Percentiles rank a stretch among this genome's conserved stretches.
Evolutionary conservation across 2,113 vertebrate species (phyloP).

Genomic region (Mormoops blainvillei): DNA sequence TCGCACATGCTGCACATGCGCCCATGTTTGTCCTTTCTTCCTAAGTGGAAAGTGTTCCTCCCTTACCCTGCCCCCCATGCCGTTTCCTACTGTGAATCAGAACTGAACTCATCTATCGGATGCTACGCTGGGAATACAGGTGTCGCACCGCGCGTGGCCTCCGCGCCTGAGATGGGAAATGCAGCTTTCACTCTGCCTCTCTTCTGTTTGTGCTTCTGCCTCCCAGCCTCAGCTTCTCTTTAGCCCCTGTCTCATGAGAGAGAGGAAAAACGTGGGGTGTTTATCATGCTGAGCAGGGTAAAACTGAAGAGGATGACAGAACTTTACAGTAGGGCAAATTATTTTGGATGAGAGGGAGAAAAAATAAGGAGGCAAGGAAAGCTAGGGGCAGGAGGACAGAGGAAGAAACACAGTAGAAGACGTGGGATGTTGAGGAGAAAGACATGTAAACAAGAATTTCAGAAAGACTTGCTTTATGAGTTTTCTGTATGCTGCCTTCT

Average conservation of each 20-base stretch:
- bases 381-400: not conserved
- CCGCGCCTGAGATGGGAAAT: not conserved
- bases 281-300: not conserved
- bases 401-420: not conserved
- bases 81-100: not conserved
- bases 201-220: not conserved
- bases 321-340: not conserved
- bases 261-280: not conserved
- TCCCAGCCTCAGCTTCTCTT: not conserved
- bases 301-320: not conserved
- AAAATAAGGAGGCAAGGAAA: not conserved
- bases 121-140: too few species aligned
- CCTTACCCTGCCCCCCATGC: not conserved
- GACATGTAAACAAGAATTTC: not conserved
- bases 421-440: not conserved
- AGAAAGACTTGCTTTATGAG: not conserved
- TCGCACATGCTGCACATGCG: not conserved
- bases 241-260: not conserved
- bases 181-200: not conserved
- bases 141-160: rapidly evolving
- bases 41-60: not conserved
- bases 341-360: not conserved
- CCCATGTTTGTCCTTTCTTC: not conserved
- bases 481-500: not conserved
- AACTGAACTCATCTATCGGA: not conserved